Base-by-base conservation (phyloP, 2,797 vertebrate genomes). In the Salmo trutta region DNA sequence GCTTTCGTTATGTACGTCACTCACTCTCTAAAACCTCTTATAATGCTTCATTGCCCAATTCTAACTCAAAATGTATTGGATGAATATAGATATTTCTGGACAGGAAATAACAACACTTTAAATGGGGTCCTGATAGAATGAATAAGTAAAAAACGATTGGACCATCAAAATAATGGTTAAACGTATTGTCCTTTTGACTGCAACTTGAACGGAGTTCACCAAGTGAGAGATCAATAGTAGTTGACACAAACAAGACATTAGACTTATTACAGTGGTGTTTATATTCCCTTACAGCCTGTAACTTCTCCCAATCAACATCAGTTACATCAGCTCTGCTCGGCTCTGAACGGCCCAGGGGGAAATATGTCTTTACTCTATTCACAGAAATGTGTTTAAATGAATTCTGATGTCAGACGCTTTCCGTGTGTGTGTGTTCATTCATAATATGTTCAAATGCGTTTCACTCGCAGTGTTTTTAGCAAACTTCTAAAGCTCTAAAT, bases 361-460 rank as follows among this genome's bases (percentile, higher is more conserved):
- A 93, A 90, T 91, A 86, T 93, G 91, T 93, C 90, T 91, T 92
- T 87, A 89, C 82, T 74, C 87, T 83, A 80, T 85, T 91, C 84
- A 86, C 86, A 89, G 86, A 91, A 89, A 88, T 41, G 80, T 85
- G 90, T 79, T 88, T 87, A 85, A 47, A 47, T 87, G 84, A 90
- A 90, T 88, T 92, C 90, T 93, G 90, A 92, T 92, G 93, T 93
- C 93, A 92, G 87, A 91, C 87, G 83, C 92, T 93, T 93, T 93
- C 91, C 90, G 62, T 31, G 24, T 31, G 29, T 31, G 29, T 29
- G 74, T 83, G 81, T 83, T 73, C 71, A 73, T 52, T 73, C 16
- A 73, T 74, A 74, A 21, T 41, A 47, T 14, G 6, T 74, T 62
- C 47, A 24, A 31, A 62, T n/a, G 1, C 10, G 33, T 29, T 15